phyloP scores from a whole-genome alignment of 2,113 vertebrate species.

The Perccottus glenii region DNA sequence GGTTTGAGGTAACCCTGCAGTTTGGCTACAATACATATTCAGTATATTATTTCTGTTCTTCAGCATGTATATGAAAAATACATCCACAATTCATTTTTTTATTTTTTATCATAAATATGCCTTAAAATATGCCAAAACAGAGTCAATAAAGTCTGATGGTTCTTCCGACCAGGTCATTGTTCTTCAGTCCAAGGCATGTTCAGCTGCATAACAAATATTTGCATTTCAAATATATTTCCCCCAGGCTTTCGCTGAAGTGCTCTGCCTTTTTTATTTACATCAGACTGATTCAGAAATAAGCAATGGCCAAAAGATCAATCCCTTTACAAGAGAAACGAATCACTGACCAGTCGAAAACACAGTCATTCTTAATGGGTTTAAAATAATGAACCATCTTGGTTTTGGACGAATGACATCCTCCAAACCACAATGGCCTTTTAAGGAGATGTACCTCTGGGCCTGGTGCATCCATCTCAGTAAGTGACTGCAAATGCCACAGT shows the following conservation, averaged over 20 bases:
- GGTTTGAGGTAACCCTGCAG: no score
- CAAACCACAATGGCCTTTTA: slow-evolving; percentile 34
- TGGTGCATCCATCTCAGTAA: not conserved
- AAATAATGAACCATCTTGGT: slow-evolving; percentile 31
- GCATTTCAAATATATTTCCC: slow-evolving; percentile 49
- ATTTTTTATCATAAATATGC: no score
- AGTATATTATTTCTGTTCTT: no score
- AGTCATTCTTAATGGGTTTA: slow-evolving; percentile 17
- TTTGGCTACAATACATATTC: no score
- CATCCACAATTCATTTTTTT: no score
- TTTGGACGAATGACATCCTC: slow-evolving; percentile 29
- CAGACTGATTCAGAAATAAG: slow-evolving; percentile 33
- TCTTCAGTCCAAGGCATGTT: not conserved
- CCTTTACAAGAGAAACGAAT: slow-evolving; percentile 10
- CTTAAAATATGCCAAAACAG: slow-evolving; percentile 1
- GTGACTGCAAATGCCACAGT: slow-evolving; percentile 2
- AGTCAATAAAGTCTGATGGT: not conserved
- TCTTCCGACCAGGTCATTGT: not conserved
- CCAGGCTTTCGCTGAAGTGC: slow-evolving; percentile 3
- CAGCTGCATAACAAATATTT: slow-evolving; percentile 35
- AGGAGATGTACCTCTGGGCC: slow-evolving; percentile 18
- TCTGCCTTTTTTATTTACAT: slow-evolving; percentile 6
- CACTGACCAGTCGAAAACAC: slow-evolving; percentile 49
- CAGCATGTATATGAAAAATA: no score
- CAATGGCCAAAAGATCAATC: not conserved